phyloP scores from a whole-genome alignment of 1,140 invertebrate genomes.

The Orius insidiosus region DNA sequence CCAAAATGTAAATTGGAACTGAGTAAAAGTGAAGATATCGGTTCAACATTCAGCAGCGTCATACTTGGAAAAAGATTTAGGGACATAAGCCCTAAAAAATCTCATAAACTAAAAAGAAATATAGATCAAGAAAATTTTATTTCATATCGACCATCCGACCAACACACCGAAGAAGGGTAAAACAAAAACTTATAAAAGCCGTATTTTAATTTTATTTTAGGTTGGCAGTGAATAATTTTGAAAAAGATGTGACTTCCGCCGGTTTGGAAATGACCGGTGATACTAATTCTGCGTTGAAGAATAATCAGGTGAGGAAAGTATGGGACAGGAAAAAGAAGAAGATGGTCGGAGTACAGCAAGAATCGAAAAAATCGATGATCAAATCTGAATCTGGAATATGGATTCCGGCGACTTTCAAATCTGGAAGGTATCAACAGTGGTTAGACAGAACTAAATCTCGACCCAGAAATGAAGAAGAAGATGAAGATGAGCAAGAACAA shows the following conservation, averaged over 20 bases:
- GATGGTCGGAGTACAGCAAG: slow-evolving; percentile 53
- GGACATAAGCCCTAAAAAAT: slow-evolving; percentile 26
- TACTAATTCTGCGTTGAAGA: slow-evolving; percentile 40
- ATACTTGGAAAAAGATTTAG: slow-evolving; percentile 38
- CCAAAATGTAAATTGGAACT: slow-evolving; percentile 26
- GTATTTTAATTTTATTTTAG: slow-evolving; percentile 26
- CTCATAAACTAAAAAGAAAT: slow-evolving; percentile 31
- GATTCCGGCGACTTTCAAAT: slow-evolving; percentile 88
- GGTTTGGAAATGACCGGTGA: slow-evolving; percentile 68
- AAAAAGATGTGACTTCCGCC: slow-evolving; percentile 47
- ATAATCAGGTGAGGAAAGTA: slow-evolving; percentile 33
- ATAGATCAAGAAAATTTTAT: slow-evolving; percentile 67
- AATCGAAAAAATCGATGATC: slow-evolving; percentile 47
- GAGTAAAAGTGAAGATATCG: slow-evolving; percentile 24
- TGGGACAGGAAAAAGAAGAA: slow-evolving; percentile 90
- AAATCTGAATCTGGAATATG: slow-evolving; percentile 85
- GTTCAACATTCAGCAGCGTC: slow-evolving; percentile 30
- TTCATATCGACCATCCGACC: slow-evolving; percentile 67
- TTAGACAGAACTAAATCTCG: slow-evolving; percentile 61
- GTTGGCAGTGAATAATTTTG: slow-evolving; percentile 57
- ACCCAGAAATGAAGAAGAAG: slow-evolving; percentile 36
- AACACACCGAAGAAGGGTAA: slow-evolving; percentile 75
- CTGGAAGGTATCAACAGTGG: slow-evolving; percentile 76
- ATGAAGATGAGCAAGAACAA: slow-evolving; percentile 33
- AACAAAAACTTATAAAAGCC: slow-evolving; percentile 14